Percentiles rank a stretch among this genome's conserved stretches.
These are phyloP conservation scores for Eublepharis macularius DNA, from an alignment of 2,113 vertebrate species.

Conservation along the genomic window DNA sequence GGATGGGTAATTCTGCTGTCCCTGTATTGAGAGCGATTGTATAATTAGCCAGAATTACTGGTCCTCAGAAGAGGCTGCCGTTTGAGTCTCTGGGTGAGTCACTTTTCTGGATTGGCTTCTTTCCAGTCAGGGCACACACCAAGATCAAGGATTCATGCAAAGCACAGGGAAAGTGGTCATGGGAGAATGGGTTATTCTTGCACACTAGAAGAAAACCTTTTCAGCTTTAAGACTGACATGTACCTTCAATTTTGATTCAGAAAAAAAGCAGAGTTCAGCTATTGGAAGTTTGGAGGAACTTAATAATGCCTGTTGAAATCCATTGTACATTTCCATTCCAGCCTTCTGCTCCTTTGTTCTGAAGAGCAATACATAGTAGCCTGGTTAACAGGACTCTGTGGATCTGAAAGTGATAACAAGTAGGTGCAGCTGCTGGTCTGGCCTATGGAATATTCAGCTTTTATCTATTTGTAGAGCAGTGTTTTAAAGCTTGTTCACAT, in stretches of 20 bases:
- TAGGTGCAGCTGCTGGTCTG: slow-evolving; percentile 16
- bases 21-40: background rate
- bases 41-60: background rate
- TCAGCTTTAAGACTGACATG: background rate
- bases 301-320: background rate
- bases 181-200: background rate
- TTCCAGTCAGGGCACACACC: background rate
- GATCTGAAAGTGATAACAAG: slow-evolving; percentile 23
- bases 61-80: background rate
- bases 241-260: background rate
- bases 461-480: slow-evolving; percentile 57
- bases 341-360: background rate
- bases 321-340: background rate
- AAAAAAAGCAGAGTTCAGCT: background rate
- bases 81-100: background rate
- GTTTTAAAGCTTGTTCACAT: slow-evolving; percentile 59
- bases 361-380: background rate
- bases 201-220: background rate
- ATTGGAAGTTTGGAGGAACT: background rate
- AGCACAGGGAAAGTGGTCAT: background rate
- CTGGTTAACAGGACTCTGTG: slow-evolving; percentile 14
- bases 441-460: slow-evolving; percentile 47
- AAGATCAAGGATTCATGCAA: background rate
- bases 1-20: background rate
- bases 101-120: background rate